Conservation (phyloP, 2,888 invertebrate genomes). For the Chaetogeoica ovagalla region DNA sequence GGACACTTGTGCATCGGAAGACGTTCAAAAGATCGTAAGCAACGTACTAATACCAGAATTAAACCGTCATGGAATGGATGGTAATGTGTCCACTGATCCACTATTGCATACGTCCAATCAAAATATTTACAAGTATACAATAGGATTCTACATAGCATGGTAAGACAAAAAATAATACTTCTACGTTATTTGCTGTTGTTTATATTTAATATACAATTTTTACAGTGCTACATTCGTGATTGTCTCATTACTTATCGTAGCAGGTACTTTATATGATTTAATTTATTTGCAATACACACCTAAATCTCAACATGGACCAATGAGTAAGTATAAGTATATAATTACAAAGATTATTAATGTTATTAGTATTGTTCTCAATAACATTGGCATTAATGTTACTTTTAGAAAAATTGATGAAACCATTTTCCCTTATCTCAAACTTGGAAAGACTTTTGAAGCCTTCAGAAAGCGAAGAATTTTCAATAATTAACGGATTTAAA, state of each 20-base stretch:
- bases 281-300: conserved; percentile 27
- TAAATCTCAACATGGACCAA: conserved; percentile 39
- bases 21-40: conserved; percentile 33
- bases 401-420: conserved; percentile 48
- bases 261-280: conserved; percentile 30
- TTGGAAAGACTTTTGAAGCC: conserved; percentile 46
- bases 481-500: conserved; percentile 45
- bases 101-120: conserved; percentile 31
- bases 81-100: conserved; percentile 35
- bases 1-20: conserved; percentile 24
- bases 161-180: background rate
- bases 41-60: conserved; percentile 31
- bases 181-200: background rate
- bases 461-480: conserved; percentile 42
- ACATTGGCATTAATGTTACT: too few species aligned
- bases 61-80: conserved; percentile 32
- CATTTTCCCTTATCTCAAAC: conserved; percentile 50
- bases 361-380: background rate
- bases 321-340: conserved; percentile 22
- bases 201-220: background rate
- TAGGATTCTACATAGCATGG: conserved; percentile 27
- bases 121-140: conserved; percentile 15
- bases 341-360: background rate
- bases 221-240: background rate
- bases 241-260: background rate